Evolutionary conservation across 2,888 invertebrate species (phyloP), one percentile per base, ranked within the genome.

Genomic region (Tachina grossa): DNA sequence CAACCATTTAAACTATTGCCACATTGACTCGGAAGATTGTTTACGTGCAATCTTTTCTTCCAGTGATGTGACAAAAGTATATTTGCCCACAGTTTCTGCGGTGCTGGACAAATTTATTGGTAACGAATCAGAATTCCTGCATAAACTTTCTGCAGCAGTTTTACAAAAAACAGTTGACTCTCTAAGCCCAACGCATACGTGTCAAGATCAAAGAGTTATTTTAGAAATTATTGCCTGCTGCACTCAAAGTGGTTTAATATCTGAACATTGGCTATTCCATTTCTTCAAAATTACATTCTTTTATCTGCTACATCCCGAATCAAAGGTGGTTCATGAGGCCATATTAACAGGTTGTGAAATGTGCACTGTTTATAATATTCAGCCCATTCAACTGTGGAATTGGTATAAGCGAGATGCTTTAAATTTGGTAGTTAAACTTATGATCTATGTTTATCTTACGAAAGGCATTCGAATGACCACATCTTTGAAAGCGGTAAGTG

Each of bases 341-440:
- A 89, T 91, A 0, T 87, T 92, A 13, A 89, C 90, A 47, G 91
- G 90, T 0, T 89, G 88, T 1, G 91, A 92, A 84, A 89, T 93
- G 88, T 92, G 93, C 19, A 89, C 89, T 1, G 87, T 87, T n/a
- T 89, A 91, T 65, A 88, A 89, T 1, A 86, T 91, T 9, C 89
- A 91, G 68, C 90, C 92, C 1, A 89, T 90, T 1, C 90, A 91
- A 2, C 83, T 93, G 9, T 91, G 93, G 89, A 91, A 92, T 83
- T 93, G 92, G 92, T 92, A 93, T 76, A 92, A 92, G 47, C 88
- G 91, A 0, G 91, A 92, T 87, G 91, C 92, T 1, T 83, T 92
- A 8, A 90, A 85, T 9, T 66, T 92, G 66, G 89, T 92, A 11
- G 89, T 92, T 0, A 89, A 89, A 8, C 86, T 93, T 55, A 89